Evolutionary conservation across 2,888 invertebrate genomes (phyloP), one percentile per base, ranked within the genome.

Genomic region (Noctua fimbriata): DNA sequence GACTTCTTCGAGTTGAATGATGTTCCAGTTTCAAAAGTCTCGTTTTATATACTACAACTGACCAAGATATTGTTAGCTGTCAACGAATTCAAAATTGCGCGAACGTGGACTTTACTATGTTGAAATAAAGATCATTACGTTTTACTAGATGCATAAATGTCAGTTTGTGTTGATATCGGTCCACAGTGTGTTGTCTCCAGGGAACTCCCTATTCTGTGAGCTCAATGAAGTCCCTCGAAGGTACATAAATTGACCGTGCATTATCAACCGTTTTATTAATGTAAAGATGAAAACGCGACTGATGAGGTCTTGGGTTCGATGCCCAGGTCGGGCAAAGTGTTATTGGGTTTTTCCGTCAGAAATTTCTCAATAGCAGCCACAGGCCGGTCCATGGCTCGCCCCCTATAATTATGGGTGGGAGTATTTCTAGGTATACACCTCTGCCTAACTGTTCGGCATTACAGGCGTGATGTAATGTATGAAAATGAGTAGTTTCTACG

Each of bases 1-100:
- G 52, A 76, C 71, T 60, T 1, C 52, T 86, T 72, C 49, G 58
- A 58, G 36, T 71, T 44, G 79, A 89, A 89, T 86, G 88, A 86
- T 88, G 77, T 72, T 81, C 63, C 14, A 47, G 2, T 58, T 71
- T 49, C 60, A 73, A 77, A 72, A 71, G 18, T 16, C 28, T 49
- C 41, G 21, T 52, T 83, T 87, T 83, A 84, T 87, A 88, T 84
- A 79, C 69, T 18, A 55, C 3, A 52, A 60, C 58, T 49, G 12
- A 49, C 66, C 60, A 63, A 78, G 1, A 28, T 74, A 47, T 10
- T 28, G 18, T 69, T 69, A 69, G 21, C 18, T 60, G 60, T 75
- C 41, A 21, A 36, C 1, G 9, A 86, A 79, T 52, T 65, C 2
- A 65, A 69, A 70, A 21, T 9, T 2, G 63, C 14, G 41, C 44